phyloP scores from a whole-genome alignment of 2,888 invertebrate genomes.

The Mythimna vitellina region DNA sequence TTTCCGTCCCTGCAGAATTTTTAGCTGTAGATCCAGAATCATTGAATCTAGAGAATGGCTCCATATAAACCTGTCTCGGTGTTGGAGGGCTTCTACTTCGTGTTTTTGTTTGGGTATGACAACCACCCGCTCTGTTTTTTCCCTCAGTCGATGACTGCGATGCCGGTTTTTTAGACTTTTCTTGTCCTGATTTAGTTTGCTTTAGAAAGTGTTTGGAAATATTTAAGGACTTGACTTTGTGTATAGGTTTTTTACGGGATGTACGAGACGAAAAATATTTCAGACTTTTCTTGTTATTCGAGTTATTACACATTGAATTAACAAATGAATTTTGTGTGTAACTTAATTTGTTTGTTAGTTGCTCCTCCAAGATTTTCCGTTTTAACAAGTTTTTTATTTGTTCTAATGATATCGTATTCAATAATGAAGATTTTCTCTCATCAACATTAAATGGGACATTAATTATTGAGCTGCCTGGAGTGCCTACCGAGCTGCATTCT shows the following conservation, averaged over 20 bases:
- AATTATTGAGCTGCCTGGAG: slow-evolving; percentile 86
- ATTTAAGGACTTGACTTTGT: slow-evolving; percentile 86
- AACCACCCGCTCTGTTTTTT: slow-evolving; percentile 44
- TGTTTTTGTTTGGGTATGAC: slow-evolving; percentile 47
- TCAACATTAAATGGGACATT: slow-evolving; percentile 79
- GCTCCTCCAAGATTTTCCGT: slow-evolving; percentile 74
- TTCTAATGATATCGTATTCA: slow-evolving; percentile 81
- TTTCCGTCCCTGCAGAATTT: slow-evolving; percentile 33
- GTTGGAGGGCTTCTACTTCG: slow-evolving; percentile 75
- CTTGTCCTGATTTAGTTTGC: slow-evolving; percentile 51
- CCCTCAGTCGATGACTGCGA: slow-evolving; percentile 68
- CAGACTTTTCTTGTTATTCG: slow-evolving; percentile 32
- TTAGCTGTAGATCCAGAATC: slow-evolving; percentile 52
- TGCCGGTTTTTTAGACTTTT: slow-evolving; percentile 35
- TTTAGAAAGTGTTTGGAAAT: slow-evolving; percentile 79
- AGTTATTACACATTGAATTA: slow-evolving; percentile 7
- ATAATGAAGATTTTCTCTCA: slow-evolving; percentile 62
- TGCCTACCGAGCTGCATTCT: slow-evolving; percentile 86
- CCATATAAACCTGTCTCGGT: slow-evolving; percentile 63
- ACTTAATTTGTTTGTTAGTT: slow-evolving; percentile 50
- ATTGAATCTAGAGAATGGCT: slow-evolving; percentile 45
- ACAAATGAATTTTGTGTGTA: slow-evolving; percentile 37
- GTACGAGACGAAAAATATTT: slow-evolving; percentile 53
- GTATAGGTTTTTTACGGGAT: slow-evolving; percentile 73
- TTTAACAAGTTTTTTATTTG: slow-evolving; percentile 80